Evolutionary conservation across 2,888 invertebrate species (phyloP).

Genomic region (Cryptus viduatorius): DNA sequence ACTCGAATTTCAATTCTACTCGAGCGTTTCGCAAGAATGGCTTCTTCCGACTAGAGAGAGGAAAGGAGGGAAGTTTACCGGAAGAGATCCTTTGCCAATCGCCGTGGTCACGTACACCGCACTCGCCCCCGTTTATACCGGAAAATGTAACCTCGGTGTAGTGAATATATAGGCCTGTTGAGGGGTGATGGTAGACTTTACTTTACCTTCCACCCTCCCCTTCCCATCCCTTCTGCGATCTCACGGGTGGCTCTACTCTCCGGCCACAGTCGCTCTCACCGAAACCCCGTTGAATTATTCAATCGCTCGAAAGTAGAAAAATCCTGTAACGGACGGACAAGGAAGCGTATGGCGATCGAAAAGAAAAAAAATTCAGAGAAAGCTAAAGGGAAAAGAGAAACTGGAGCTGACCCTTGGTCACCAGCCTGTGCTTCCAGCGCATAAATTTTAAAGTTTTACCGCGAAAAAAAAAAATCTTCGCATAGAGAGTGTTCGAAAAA

Average conservation of each 20-base stretch:
- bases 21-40: slow-evolving; percentile 7
- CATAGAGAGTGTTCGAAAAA: too few species aligned
- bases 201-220: neutral
- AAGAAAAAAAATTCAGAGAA: neutral
- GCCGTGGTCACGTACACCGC: slow-evolving; percentile 28
- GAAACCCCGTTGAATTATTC: slow-evolving; percentile 37
- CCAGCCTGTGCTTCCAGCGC: neutral
- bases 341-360: slow-evolving; percentile 6
- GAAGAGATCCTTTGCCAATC: slow-evolving; percentile 7
- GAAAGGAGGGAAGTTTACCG: neutral
- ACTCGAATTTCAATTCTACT: slow-evolving; percentile 42
- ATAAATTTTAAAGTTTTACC: too few species aligned
- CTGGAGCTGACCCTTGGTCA: neutral
- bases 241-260: neutral
- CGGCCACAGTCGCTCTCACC: neutral
- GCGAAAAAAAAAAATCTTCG: too few species aligned
- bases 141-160: neutral
- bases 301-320: slow-evolving; percentile 12
- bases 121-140: neutral
- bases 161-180: neutral
- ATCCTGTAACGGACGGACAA: slow-evolving; percentile 36
- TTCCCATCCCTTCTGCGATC: slow-evolving; percentile 4
- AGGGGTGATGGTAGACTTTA: neutral
- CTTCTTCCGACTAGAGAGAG: neutral
- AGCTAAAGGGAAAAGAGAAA: neutral